Conservation (phyloP, 2,113 vertebrate genomes). For the Cisticola juncidis region DNA sequence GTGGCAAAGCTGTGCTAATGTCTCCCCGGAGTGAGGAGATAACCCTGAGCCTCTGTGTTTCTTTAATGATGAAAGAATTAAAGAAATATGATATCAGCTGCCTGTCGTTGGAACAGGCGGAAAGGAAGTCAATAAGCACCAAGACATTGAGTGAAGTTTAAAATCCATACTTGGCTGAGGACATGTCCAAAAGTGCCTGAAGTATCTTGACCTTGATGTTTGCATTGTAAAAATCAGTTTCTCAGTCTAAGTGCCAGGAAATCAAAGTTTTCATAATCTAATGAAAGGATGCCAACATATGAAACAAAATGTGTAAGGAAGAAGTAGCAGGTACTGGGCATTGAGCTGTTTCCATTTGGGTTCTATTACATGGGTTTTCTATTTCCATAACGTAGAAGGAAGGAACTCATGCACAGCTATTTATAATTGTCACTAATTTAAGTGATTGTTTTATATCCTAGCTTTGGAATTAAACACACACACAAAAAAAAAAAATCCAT, state of each 20-base stretch:
- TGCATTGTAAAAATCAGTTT: neutral
- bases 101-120: neutral
- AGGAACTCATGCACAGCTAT: neutral
- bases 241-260: neutral
- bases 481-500: neutral
- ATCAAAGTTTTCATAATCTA: neutral
- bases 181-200: neutral
- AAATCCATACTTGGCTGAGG: constrained; percentile 15
- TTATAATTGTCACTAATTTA: neutral
- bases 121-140: constrained; percentile 21
- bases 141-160: neutral
- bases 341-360: neutral
- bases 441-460: neutral
- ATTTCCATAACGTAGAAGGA: neutral
- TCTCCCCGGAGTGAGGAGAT: neutral
- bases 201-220: neutral
- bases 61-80: neutral
- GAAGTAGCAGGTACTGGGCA: neutral
- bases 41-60: neutral
- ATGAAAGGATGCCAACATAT: neutral
- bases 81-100: neutral
- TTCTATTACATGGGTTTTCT: neutral
- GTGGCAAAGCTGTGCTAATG: neutral
- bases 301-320: neutral
- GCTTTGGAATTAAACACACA: neutral